These are phyloP conservation scores for Varecia variegata DNA, from an alignment of 2,797 vertebrate genomes.

Conservation along the genomic window DNA sequence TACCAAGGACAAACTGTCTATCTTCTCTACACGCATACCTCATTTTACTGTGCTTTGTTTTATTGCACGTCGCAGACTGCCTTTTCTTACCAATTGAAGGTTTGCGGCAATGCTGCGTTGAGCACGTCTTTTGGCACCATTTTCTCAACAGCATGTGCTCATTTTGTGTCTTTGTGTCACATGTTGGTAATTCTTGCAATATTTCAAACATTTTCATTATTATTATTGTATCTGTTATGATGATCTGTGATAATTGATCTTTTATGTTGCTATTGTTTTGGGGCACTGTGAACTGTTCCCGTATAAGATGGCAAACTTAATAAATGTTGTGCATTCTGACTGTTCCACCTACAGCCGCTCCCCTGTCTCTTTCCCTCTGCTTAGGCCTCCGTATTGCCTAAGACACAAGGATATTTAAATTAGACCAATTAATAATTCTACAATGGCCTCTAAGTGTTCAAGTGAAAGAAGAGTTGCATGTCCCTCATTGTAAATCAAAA, in stretches of 20 bases:
- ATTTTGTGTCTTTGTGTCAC: neutral
- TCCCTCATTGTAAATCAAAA: neutral
- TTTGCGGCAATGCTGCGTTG: neutral
- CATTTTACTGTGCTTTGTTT: neutral
- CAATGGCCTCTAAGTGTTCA: neutral
- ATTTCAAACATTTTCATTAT: neutral
- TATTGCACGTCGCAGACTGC: neutral
- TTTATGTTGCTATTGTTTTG: neutral
- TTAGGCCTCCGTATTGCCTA: neutral
- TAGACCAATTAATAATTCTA: neutral
- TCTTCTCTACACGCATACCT: neutral
- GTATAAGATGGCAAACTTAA: neutral
- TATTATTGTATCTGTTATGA: neutral
- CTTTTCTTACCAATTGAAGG: neutral
- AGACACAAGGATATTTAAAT: neutral
- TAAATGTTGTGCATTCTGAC: neutral
- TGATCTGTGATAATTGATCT: neutral
- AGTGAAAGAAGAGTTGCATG: neutral
- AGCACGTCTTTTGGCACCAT: neutral
- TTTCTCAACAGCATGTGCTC: neutral
- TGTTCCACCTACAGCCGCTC: neutral
- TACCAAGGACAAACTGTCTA: neutral
- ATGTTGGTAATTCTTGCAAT: neutral
- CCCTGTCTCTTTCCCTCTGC: neutral
- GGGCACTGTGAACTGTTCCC: neutral